Percentiles rank a stretch among this genome's conserved stretches.
phyloP scores from a whole-genome alignment of 2,797 vertebrate genomes.

The Choloepus didactylus region DNA sequence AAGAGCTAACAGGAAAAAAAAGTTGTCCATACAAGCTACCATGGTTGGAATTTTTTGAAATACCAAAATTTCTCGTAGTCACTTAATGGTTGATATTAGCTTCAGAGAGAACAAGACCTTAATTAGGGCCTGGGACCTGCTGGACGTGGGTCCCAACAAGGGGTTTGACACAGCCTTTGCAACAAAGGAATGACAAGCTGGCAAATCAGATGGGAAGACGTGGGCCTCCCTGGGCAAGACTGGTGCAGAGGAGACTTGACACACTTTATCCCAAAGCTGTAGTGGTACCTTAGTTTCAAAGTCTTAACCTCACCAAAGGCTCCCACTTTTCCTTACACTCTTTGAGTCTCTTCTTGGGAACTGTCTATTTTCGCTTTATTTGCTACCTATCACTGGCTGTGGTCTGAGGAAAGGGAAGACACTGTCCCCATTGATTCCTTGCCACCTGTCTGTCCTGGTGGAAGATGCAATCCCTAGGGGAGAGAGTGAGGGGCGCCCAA shows the following conservation, averaged over 20 bases:
- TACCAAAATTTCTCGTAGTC: background rate
- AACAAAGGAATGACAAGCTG: background rate
- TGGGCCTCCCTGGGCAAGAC: background rate
- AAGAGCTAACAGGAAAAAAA: background rate
- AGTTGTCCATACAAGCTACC: background rate
- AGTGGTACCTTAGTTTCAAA: background rate
- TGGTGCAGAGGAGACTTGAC: background rate
- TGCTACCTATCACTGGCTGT: background rate
- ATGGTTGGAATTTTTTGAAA: background rate
- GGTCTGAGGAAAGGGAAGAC: background rate
- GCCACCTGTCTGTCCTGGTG: background rate
- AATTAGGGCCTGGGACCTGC: background rate
- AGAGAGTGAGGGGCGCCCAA: background rate
- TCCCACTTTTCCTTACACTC: background rate
- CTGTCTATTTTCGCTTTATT: background rate
- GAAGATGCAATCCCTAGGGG: background rate
- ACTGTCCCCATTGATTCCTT: background rate
- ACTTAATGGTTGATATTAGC: background rate
- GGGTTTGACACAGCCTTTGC: background rate
- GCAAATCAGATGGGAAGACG: background rate
- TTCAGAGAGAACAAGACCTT: slow-evolving; percentile 17
- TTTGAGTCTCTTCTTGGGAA: background rate
- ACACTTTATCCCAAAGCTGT: background rate
- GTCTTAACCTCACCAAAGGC: background rate
- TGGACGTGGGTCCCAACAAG: background rate